These are phyloP conservation scores for Sisor rabdophorus DNA, from an alignment of 2,113 vertebrate species.

Conservation along the genomic window DNA sequence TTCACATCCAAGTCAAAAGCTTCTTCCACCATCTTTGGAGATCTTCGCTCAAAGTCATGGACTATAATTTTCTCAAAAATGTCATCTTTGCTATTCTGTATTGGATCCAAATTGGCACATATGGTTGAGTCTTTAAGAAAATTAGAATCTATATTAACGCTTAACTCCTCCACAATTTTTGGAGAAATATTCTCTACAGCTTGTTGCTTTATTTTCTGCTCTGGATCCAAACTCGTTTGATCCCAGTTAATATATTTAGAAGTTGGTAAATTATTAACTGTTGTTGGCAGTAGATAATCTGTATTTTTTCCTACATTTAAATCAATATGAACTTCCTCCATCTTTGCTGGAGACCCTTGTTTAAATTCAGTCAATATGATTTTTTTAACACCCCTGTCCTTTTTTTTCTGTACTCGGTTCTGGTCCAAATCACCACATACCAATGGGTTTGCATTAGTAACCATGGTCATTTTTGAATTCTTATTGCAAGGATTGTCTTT, in stretches of 20 bases:
- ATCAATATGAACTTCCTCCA: background rate
- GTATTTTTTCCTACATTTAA: background rate
- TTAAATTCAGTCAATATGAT: background rate
- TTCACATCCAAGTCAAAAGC: no score
- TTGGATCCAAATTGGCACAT: no score
- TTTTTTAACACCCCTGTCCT: background rate
- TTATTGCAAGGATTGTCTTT: background rate
- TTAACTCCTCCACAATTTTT: conserved; percentile 5
- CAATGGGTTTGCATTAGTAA: background rate
- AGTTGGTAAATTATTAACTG: background rate
- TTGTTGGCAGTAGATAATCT: background rate
- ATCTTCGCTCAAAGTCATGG: no score
- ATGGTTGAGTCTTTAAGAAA: background rate
- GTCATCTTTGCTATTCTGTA: no score
- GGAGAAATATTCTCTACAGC: conserved; percentile 4
- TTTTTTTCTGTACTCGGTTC: background rate
- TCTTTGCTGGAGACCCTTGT: background rate
- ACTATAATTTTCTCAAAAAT: no score
- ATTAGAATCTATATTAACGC: background rate
- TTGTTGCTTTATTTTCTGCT: background rate
- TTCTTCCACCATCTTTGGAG: no score
- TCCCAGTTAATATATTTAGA: background rate
- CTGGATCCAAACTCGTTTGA: background rate
- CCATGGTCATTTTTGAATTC: background rate
- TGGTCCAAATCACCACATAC: background rate